A percentile compares a stretch with the other conserved stretches of the same genome.
Evolutionary conservation across 2,797 vertebrate genomes (phyloP).

Genomic region (Acanthiza pusilla): DNA sequence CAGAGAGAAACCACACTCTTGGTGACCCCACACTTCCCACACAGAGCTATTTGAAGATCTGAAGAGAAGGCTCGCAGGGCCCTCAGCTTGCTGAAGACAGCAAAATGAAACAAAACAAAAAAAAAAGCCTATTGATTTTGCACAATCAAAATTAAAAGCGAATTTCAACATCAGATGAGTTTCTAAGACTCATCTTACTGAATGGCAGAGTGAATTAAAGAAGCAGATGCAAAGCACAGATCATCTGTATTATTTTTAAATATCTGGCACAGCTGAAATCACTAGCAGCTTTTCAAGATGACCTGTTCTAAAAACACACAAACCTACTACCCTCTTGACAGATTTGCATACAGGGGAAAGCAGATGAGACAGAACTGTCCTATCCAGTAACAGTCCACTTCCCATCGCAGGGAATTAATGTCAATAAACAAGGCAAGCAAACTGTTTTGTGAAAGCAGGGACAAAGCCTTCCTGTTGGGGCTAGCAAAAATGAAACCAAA

Average conservation of each 20-base stretch:
- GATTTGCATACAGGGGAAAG: slow-evolving; percentile 1
- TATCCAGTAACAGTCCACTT: background rate
- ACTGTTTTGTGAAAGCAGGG: background rate
- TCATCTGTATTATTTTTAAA: slow-evolving; percentile 21
- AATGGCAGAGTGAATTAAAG: background rate
- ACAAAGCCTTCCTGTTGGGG: background rate
- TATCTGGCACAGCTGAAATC: slow-evolving; percentile 16
- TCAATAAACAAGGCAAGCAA: slow-evolving; percentile 20
- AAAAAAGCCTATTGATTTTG: background rate
- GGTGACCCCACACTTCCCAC: slow-evolving; percentile 30
- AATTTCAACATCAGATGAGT: background rate
- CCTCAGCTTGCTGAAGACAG: background rate
- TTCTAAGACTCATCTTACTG: background rate
- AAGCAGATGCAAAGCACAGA: background rate
- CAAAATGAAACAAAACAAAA: background rate
- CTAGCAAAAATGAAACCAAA: background rate
- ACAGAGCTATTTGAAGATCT: background rate
- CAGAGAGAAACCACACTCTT: background rate
- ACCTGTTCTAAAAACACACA: slow-evolving; percentile 52
- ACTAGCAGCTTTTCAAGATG: slow-evolving; percentile 3
- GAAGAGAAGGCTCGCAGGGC: background rate
- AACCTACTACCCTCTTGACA: slow-evolving; percentile 38
- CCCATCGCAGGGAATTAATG: background rate
- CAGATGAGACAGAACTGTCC: background rate
- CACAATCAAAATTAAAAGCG: background rate